Evolutionary conservation across 2,113 vertebrate species (phyloP), one percentile per base, ranked within the genome.

Genomic region (Ctenodactylus gundi): DNA sequence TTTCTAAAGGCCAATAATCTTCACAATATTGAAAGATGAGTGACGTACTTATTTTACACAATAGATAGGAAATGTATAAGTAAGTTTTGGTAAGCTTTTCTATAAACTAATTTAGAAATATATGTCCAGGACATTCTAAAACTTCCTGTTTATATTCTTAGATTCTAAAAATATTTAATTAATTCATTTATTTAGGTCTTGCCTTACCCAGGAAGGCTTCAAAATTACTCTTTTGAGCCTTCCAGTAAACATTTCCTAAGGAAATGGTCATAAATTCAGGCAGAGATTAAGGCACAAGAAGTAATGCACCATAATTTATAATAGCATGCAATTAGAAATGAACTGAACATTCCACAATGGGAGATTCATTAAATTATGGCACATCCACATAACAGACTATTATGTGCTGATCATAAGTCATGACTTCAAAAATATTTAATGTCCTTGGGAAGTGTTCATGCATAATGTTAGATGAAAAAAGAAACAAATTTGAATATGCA

Each of bases 351-450:
- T 53, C 85, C 85, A 57, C 39, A 85, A 90, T 57, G 85, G 84
- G 81, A 87, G n/a, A 73, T 72, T 95, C 81, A 94, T 90, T 94
- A 95, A 93, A 95, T 89, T 96, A 86, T 81, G 65, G 55, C 72
- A 87, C 27, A 85, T 88, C 36, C 41, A 68, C 86, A 77, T 85
- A 91, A 88, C 20, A 6, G 58, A 77, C 81, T 90, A 64, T 94
- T 90, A 90, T 39, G 11, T 80, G 53, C 34, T 94, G 68, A 84
- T 94, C 70, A 85, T 87, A 93, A 94, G 76, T 88, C 84, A 95
- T 89, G 21, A 70, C 55, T 94, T 93, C 49, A 94, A 92, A 94
- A 96, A 87, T 90, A 93, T 58, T 95, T 94, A 94, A 94, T 94
- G 91, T 93, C 77, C 65, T 88, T 55, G 21, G 77, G 70, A 94